These are phyloP conservation scores for Umimayanthus chanpuru DNA, from an alignment of 92 coral and sea anemone genomes.

Conservation along the genomic window DNA sequence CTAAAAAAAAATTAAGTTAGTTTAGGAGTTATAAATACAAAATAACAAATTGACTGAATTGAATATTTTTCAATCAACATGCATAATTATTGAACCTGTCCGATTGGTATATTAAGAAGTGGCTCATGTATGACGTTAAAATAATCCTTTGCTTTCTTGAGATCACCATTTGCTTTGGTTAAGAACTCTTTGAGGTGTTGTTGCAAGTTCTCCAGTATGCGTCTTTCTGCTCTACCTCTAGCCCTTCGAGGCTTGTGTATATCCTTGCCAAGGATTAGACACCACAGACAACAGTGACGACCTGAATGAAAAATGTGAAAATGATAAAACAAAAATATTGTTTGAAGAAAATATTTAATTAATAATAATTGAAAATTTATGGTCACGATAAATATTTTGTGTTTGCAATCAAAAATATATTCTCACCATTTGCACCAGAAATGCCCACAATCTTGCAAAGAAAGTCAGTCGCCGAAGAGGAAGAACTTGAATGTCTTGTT, in stretches of 20 bases:
- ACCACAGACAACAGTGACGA: constrained; percentile 22
- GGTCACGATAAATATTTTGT: too few species aligned
- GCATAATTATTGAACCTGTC: not conserved
- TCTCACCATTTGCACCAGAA: constrained; percentile 30
- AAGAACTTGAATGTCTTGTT: constrained; percentile 29
- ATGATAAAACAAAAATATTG: not conserved
- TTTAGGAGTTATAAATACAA: not conserved
- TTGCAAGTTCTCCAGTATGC: not conserved
- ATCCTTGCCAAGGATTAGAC: not conserved
- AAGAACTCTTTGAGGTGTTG: not conserved
- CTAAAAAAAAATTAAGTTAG: constrained; percentile 7
- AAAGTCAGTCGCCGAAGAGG: constrained; percentile 27
- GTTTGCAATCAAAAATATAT: too few species aligned
- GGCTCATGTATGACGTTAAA: not conserved
- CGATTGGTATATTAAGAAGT: constrained; percentile 11
- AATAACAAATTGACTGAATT: not conserved
- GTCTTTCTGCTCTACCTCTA: not conserved
- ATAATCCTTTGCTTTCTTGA: not conserved
- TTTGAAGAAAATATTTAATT: too few species aligned
- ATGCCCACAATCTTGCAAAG: constrained; percentile 20
- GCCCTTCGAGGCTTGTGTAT: not conserved
- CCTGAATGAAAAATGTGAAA: not conserved
- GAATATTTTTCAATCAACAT: not conserved
- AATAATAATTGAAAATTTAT: too few species aligned
- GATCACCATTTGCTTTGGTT: not conserved